These are phyloP conservation scores for Pristiophorus japonicus DNA, from an alignment of 2,113 vertebrate genomes.

Conservation along the genomic window DNA sequence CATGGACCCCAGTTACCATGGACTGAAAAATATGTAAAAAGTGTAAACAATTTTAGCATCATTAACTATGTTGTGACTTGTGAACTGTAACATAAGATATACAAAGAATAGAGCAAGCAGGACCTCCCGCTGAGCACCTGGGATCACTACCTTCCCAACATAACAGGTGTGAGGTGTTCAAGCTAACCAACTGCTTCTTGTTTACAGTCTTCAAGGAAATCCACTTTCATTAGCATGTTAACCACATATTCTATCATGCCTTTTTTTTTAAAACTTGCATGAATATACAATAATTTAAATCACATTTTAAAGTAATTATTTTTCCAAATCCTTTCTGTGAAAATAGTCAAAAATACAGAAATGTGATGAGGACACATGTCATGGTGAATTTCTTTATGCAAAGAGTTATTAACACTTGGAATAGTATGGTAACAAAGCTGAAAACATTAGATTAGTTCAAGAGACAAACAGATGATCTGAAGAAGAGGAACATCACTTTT, in stretches of 20 bases:
- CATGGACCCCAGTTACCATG: conserved; percentile 86
- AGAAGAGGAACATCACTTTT: background rate
- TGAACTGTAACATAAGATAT: background rate
- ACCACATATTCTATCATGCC: background rate
- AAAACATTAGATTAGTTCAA: background rate
- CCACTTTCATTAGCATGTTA: background rate
- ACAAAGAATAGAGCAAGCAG: background rate
- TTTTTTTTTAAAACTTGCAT: background rate
- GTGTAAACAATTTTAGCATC: background rate
- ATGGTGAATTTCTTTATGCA: background rate
- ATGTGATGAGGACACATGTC: background rate
- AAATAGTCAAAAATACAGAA: background rate
- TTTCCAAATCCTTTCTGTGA: background rate
- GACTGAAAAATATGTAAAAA: conserved; percentile 53
- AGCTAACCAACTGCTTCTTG: background rate
- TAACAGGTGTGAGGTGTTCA: background rate
- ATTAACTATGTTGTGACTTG: background rate
- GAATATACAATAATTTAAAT: background rate
- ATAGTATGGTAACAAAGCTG: background rate
- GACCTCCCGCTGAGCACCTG: background rate
- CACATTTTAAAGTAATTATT: background rate
- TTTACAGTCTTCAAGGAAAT: background rate
- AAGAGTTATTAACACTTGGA: background rate
- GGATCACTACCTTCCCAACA: background rate
- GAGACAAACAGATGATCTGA: background rate